Percentiles rank a stretch among this genome's conserved stretches.
Conservation (phyloP, 2,888 invertebrate genomes). For the Dastarcus helophoroides region DNA sequence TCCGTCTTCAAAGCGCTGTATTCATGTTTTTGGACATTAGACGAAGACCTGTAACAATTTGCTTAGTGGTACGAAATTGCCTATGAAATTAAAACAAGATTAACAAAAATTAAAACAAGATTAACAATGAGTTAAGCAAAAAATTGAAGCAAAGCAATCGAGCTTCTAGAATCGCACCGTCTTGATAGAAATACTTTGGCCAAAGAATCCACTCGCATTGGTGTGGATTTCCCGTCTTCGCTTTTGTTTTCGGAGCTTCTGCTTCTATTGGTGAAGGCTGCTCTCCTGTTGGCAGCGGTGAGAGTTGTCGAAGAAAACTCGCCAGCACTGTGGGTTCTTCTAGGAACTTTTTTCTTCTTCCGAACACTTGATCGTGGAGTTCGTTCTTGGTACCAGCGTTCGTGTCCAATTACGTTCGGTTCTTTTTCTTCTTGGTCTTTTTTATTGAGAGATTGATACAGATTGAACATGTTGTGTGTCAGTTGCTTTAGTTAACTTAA, state of each 20-base stretch:
- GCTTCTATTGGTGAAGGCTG: conserved; percentile 50
- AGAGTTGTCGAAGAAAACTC: conserved; percentile 53
- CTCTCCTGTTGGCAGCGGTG: conserved; percentile 52
- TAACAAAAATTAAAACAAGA: too few species aligned
- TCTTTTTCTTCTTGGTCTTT: conserved; percentile 43
- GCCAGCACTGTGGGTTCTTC: conserved; percentile 56
- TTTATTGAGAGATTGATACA: conserved; percentile 58
- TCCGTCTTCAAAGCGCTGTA: conserved; percentile 53
- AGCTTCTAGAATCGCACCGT: conserved; percentile 7
- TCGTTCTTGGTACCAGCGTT: conserved; percentile 64
- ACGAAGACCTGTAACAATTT: conserved; percentile 40
- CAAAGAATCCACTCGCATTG: conserved; percentile 60
- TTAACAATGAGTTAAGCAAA: too few species aligned
- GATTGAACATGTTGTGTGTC: conserved; percentile 61
- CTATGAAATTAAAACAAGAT: conserved; percentile 5
- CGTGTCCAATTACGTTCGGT: conserved; percentile 65
- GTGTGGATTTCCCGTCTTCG: conserved; percentile 43
- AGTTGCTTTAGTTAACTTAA: conserved; percentile 1
- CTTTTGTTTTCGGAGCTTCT: conserved; percentile 51
- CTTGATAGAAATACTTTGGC: conserved; percentile 56
- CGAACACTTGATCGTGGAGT: conserved; percentile 39
- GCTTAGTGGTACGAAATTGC: conserved; percentile 24
- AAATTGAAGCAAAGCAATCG: too few species aligned
- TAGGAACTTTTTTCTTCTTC: conserved; percentile 47
- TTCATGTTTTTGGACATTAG: conserved; percentile 43